Evolutionary conservation across 2,113 vertebrate genomes (phyloP).

Genomic region (Rostratula benghalensis): DNA sequence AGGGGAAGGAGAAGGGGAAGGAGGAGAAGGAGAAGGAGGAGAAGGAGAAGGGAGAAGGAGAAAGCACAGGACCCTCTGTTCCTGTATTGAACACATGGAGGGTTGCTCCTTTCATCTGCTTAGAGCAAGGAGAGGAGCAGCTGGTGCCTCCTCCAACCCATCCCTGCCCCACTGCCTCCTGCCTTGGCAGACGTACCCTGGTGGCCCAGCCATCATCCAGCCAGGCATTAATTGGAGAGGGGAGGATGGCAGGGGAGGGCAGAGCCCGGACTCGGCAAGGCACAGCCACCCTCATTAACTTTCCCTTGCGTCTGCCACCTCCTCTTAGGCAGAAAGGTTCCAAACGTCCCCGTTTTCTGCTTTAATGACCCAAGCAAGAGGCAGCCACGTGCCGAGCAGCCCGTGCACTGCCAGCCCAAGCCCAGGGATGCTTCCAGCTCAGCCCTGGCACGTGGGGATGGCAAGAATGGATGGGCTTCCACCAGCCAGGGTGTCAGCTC

Average conservation of each 20-base stretch:
- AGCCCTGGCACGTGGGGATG: fast-evolving
- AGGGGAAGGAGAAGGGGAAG: not conserved
- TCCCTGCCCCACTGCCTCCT: not conserved
- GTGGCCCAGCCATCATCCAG: not conserved
- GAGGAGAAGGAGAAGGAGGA: no score
- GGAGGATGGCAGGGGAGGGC: not conserved
- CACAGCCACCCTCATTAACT: not conserved
- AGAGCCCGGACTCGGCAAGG: not conserved
- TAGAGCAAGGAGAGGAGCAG: fast-evolving
- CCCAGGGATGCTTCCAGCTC: not conserved
- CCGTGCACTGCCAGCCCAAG: not conserved
- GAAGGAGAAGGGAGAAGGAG: not conserved
- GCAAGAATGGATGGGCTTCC: fast-evolving
- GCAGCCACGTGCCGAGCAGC: not conserved
- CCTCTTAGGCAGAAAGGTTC: not conserved
- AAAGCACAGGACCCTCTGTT: not conserved
- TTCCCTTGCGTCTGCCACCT: not conserved
- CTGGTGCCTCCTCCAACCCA: not conserved
- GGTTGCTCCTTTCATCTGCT: not conserved
- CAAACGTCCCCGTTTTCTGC: not conserved
- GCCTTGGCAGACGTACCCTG: not conserved
- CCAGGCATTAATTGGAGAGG: not conserved
- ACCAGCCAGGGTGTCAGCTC: not conserved
- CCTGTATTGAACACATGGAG: fast-evolving
- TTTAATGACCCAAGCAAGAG: not conserved